Base-by-base conservation (phyloP, 1,140 invertebrate species). In the Helicoverpa zea region DNA sequence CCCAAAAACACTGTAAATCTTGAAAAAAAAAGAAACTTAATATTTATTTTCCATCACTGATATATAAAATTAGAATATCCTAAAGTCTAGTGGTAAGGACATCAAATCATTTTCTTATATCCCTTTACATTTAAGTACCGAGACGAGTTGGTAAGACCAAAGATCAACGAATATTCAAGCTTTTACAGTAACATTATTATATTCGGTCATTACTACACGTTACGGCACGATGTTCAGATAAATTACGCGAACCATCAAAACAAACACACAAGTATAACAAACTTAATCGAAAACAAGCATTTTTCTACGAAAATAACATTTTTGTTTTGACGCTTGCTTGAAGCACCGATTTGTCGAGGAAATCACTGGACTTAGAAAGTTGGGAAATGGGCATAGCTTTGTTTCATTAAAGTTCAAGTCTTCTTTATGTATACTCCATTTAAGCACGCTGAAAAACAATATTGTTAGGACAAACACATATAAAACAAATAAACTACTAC, bases 331-430 rank as follows among this genome's bases (percentile, higher is more conserved):
- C 59, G 13, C 29, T 2, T 23, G 23, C 23, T 23, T 23, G n/a
- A 14, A 29, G 49, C 51, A 43, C 10, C 47, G 35, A 76, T 63
- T 30, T 51, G 23, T n/a, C 16, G 3, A 51, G n/a, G 14, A 49
- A 14, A 47, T 76, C 18, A 47, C 18, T 35, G 29, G 43, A 52
- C 59, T 29, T 9, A 14, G 58, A 61, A 51, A 30, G 43, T 51
- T 13, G 13, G 7, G 59, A 47, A 4, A 16, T 16, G 29, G 30
- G 30, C 52, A 73, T 73, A 68, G 49, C 35, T 64, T 64, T 59
- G 51, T 76, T 76, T 76, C 51, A 76, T 76, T 76, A 76, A 76
- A 76, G 18, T 76, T 76, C 18, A 63, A 76, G 43, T 47, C 30
- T 59, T 47, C 29, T 61, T 16, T 47, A 47, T 4, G 1, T 66